Percentiles rank a stretch among this genome's conserved stretches.
Evolutionary conservation across 1,140 invertebrate species (phyloP).

Genomic region (Ceratina calcarata): DNA sequence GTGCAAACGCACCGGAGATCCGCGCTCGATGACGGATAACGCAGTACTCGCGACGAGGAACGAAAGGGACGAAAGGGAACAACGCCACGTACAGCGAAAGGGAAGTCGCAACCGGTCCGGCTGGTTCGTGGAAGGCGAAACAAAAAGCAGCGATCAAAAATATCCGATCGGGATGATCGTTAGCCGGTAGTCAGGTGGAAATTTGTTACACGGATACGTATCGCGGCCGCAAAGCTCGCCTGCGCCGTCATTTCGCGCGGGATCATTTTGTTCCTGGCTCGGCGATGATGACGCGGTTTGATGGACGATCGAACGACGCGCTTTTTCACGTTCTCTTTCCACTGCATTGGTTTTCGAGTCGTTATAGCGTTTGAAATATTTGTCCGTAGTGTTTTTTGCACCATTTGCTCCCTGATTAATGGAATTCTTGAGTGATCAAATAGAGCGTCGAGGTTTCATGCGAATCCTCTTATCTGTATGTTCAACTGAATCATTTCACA

Average conservation of each 20-base stretch:
- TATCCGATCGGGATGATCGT: constrained; percentile 64
- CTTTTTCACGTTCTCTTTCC: background rate
- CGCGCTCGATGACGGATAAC: constrained; percentile 50
- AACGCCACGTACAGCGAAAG: constrained; percentile 42
- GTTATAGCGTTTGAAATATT: background rate
- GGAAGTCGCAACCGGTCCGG: constrained; percentile 55
- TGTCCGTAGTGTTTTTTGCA: too few relatives aligned
- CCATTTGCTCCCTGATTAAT: background rate
- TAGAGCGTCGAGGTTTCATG: background rate
- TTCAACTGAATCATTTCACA: background rate
- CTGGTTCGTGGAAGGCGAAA: constrained; percentile 50
- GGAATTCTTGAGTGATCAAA: background rate
- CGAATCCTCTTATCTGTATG: background rate
- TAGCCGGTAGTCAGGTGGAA: constrained; percentile 74
- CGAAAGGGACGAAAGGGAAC: constrained; percentile 28
- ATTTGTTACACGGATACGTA: constrained; percentile 63
- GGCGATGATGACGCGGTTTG: background rate
- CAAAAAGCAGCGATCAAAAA: constrained; percentile 54
- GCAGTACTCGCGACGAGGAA: constrained; percentile 3
- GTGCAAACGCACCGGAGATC: constrained; percentile 23
- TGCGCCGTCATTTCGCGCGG: background rate
- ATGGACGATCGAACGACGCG: background rate
- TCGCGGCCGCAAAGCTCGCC: background rate
- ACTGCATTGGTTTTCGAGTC: background rate
- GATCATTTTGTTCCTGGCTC: background rate